phyloP scores from a whole-genome alignment of 2,888 invertebrate species.

The Taphrorychus bicolor region DNA sequence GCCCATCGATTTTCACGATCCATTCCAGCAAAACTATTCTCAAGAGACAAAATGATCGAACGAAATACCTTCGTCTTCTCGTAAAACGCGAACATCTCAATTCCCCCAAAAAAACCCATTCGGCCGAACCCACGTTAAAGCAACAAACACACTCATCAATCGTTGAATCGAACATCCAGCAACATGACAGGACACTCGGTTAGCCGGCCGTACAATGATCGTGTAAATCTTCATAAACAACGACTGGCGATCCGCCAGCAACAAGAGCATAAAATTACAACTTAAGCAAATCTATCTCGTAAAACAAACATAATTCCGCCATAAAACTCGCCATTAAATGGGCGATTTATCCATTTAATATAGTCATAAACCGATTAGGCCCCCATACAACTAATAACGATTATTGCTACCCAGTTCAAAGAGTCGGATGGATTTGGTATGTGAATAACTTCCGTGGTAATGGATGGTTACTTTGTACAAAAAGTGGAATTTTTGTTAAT shows the following conservation, averaged over 20 bases:
- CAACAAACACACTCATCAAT: neutral
- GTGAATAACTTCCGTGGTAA: too few species aligned
- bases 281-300: constrained; percentile 25
- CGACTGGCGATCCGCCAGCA: constrained; percentile 21
- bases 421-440: neutral
- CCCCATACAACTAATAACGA: constrained; percentile 7
- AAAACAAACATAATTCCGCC: constrained; percentile 30
- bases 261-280: constrained; percentile 32
- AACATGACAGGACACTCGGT: neutral
- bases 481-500: too few species aligned
- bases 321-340: constrained; percentile 35
- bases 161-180: neutral
- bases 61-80: neutral
- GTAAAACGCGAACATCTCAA: neutral
- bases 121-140: neutral
- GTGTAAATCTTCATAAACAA: neutral
- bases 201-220: neutral
- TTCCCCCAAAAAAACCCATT: neutral
- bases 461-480: too few species aligned
- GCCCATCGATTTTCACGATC: too few species aligned
- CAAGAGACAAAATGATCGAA: too few species aligned
- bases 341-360: constrained; percentile 36
- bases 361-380: constrained; percentile 24
- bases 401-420: neutral
- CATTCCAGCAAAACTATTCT: too few species aligned